A percentile compares a stretch with the other conserved stretches of the same genome.
These are phyloP conservation scores for Pollenia amentaria DNA, from an alignment of 2,888 invertebrate genomes.

Conservation along the genomic window DNA sequence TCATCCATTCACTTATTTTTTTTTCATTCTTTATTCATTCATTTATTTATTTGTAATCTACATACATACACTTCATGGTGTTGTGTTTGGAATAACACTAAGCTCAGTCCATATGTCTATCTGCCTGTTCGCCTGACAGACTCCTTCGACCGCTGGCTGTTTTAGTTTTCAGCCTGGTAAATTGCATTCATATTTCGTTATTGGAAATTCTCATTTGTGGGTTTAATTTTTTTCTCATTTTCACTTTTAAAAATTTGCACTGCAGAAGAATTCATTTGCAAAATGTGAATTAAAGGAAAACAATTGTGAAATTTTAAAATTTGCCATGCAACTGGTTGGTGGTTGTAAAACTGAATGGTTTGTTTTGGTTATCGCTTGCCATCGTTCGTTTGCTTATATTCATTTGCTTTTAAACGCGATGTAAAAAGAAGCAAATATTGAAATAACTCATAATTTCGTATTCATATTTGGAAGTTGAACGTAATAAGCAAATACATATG, in stretches of 20 bases:
- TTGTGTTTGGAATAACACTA: background rate
- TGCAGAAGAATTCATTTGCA: constrained; percentile 16
- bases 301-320: constrained; percentile 7
- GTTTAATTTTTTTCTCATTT: background rate
- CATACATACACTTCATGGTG: constrained; percentile 4
- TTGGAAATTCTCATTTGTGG: constrained; percentile 47
- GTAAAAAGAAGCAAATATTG: background rate
- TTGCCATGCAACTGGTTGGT: constrained; percentile 9
- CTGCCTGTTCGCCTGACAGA: background rate
- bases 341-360: constrained; percentile 5
- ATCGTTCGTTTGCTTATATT: background rate
- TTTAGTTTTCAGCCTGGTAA: constrained; percentile 15
- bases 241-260: background rate
- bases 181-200: constrained; percentile 34
- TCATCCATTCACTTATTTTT: background rate
- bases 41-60: constrained; percentile 36
- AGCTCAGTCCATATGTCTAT: too few relatives aligned
- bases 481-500: background rate
- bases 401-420: background rate
- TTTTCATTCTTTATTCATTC: constrained; percentile 21
- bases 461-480: background rate
- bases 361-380: constrained; percentile 8
- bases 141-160: background rate
- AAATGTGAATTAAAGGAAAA: background rate
- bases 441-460: background rate